Base-by-base conservation (phyloP, 2,113 vertebrate genomes). In the Alouatta palliata region DNA sequence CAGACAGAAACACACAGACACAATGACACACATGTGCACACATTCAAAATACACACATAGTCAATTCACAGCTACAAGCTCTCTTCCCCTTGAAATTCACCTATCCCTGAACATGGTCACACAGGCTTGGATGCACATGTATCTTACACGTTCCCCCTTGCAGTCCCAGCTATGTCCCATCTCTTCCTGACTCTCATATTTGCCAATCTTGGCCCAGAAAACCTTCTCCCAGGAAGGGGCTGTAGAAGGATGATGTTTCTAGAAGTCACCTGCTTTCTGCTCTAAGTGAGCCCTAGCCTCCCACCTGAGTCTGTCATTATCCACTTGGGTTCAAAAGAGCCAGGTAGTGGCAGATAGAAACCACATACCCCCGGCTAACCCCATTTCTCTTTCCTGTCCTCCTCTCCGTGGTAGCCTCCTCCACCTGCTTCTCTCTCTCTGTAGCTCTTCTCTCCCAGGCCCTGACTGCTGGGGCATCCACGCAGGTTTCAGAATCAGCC, bases 111-210 rank as follows among this genome's bases (percentile, higher is more conserved):
- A 54, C 40, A 49, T 13, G 47, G 27, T 13, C 30, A 8, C 37
- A 13, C 30, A 37, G 7, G 10, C n/a, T 14, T 6, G 47, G 35
- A 79, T 1, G 32, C 37, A 37, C 1, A 20, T 13, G 4, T 0
- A 2, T 25, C 76, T 75, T 35, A 73, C 30, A n/a, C 64, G 30
- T 8, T 35, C 58, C 32, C 45, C 2, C 43, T 3, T 20, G 43
- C 23, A 32, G 64, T 32, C 79, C 52, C n/a, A 3, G 17, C 47
- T 23, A 43, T 6, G 16, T 52, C n/a, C 32, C 5, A 3, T 43
- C n/a, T 49, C 37, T n/a, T 37, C 5, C 45, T 35, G 1, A 3
- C 52, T 16, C 20, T 52, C 21, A 3, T 4, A 73, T 16, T 45
- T 43, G 54, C 70, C 76, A 66, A 21, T 64, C 30, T 40, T 91